Evolutionary conservation across 2,113 vertebrate genomes (phyloP), one percentile per base, ranked within the genome.

Genomic region (Tapirus terrestris): DNA sequence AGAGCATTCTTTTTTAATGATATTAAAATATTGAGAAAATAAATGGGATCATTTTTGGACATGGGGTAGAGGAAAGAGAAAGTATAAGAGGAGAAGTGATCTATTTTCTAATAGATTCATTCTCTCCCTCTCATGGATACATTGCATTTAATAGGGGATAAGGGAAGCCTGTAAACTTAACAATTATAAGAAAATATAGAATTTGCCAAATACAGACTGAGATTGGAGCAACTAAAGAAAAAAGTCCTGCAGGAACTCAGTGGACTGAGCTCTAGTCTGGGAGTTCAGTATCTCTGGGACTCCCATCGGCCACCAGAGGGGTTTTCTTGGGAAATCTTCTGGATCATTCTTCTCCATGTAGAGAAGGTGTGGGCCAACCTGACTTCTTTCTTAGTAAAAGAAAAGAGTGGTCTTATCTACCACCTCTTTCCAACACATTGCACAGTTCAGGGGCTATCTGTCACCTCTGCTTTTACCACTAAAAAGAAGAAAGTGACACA

Each of bases 21-120:
- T 29, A 80, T 12, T 53, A 45, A 91, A 68, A 63, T 73, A 72
- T 48, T 3, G 39, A 84, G 73, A 92, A 63, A 75, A 39, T 33
- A 60, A 8, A 67, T 68, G 36, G 29, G n/a, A 45, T 97, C 91
- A 61, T 91, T 51, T 91, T 72, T 91, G 75, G 23, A 88, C 14
- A 27, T 58, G 33, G 48, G 8, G 5, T 21, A 29, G 65, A 29
- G 29, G 51, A 88, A 33, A 79, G 61, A 86, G 3, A 77, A 67
- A 80, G 9, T 75, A 6, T 33, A n/a, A 90, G 27, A 70, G 11
- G 45, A 81, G 31, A 91, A 48, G 4, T 45, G 48, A 36, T 79
- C 9, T 80, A 8, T 53, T 93, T 88, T 94, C 65, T 91, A 8
- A 86, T 82, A 91, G 75, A 33, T 63, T 60, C 20, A 14, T 23